Percentiles rank a stretch among this genome's conserved stretches.
These are phyloP conservation scores for Pygmarrhopalites habei DNA, from an alignment of 1,140 invertebrate species.

Conservation along the genomic window DNA sequence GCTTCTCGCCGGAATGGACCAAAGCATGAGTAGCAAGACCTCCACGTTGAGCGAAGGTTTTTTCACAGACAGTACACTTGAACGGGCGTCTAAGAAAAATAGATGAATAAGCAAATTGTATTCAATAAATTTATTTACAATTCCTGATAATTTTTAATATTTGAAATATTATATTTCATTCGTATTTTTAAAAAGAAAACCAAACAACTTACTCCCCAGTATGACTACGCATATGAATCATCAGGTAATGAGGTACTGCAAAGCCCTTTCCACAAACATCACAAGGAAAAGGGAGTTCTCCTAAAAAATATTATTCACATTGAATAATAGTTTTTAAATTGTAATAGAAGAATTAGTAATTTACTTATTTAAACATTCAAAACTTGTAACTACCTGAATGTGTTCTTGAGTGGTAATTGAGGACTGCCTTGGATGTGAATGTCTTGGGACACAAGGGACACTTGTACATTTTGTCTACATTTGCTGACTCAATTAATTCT, in stretches of 20 bases:
- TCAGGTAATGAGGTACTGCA: constrained; percentile 14
- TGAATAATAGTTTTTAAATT: neutral
- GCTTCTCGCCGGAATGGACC: constrained; percentile 49
- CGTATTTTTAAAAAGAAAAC: no score
- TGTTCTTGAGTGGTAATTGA: constrained; percentile 24
- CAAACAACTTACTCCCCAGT: constrained; percentile 44
- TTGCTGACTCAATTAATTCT: neutral
- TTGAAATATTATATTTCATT: no score
- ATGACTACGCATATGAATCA: constrained; percentile 45
- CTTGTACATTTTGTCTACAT: constrained; percentile 9
- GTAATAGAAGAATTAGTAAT: no score
- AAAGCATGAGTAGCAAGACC: constrained; percentile 48
- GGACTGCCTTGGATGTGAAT: constrained; percentile 18
- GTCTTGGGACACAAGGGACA: constrained; percentile 26
- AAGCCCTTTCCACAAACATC: constrained; percentile 12
- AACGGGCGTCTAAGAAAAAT: constrained; percentile 44
- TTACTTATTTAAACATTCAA: no score
- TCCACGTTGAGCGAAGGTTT: constrained; percentile 50
- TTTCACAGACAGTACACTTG: constrained; percentile 50
- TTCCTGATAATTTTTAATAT: no score
- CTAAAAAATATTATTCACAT: neutral
- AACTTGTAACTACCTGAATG: constrained; percentile 27
- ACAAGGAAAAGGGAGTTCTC: constrained; percentile 11
- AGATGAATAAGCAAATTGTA: no score
- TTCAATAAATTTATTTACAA: no score